These are phyloP conservation scores for Todus mexicanus DNA, from an alignment of 2,797 vertebrate genomes.

Conservation along the genomic window DNA sequence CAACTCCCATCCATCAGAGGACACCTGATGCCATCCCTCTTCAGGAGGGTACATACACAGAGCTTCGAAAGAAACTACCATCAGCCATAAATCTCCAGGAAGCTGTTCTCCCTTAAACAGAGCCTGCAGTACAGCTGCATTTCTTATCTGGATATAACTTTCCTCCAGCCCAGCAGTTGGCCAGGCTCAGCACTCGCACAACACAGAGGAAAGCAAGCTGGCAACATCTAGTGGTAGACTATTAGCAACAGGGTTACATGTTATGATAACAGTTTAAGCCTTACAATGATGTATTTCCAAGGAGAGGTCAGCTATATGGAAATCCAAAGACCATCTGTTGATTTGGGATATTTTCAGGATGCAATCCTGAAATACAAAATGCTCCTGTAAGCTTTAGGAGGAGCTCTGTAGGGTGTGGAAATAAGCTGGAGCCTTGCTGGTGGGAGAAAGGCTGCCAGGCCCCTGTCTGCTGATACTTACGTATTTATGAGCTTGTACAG, in stretches of 20 bases:
- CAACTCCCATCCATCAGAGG: not conserved
- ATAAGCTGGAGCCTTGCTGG: not conserved
- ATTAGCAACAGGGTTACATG: rapidly evolving
- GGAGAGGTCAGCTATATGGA: not conserved
- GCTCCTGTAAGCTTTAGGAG: rapidly evolving
- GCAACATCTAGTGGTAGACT: not conserved
- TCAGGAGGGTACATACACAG: not conserved
- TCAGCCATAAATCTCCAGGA: no score
- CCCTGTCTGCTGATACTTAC: not conserved
- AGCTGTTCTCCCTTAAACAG: not conserved
- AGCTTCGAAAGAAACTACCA: not conserved
- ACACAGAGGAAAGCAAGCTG: not conserved
- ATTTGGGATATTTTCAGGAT: not conserved
- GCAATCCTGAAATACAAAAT: not conserved
- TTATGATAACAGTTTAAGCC: not conserved
- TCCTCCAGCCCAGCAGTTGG: not conserved
- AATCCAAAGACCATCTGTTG: not conserved
- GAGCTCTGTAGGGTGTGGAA: not conserved
- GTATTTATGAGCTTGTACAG: not conserved
- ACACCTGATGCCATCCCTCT: not conserved
- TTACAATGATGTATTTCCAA: not conserved
- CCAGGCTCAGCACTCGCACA: not conserved
- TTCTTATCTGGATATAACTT: not conserved
- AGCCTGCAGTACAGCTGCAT: not conserved
- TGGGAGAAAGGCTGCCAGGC: not conserved